Conservation (phyloP, 23 tunicate genomes). For the Pegea sp. region DNA sequence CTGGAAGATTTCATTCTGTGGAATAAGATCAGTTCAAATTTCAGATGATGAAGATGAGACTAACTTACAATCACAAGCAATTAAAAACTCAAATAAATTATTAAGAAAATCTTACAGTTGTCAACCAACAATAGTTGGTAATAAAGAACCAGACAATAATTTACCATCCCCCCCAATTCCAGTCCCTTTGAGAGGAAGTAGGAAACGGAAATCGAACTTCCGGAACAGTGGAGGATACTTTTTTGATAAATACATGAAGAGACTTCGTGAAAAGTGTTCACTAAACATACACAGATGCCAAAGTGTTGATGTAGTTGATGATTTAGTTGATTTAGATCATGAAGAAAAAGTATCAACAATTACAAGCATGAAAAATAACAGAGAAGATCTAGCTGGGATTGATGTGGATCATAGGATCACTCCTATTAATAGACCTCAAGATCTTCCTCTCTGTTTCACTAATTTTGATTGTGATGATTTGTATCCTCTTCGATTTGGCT, state of each 20-base stretch:
- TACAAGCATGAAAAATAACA: constrained; percentile 13
- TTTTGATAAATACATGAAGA: constrained; percentile 85
- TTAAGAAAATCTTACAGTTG: constrained; percentile 10
- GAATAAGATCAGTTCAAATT: constrained; percentile 3
- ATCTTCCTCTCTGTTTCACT: not conserved
- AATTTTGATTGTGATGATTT: constrained; percentile 52
- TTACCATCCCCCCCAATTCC: constrained; percentile 8
- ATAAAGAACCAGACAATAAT: not conserved
- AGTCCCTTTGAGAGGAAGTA: constrained; percentile 20
- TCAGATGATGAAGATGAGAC: constrained; percentile 1
- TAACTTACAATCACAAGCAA: no score
- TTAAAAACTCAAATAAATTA: not conserved
- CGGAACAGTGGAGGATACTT: constrained; percentile 85
- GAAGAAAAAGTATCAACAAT: constrained; percentile 1
- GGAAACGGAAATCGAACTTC: constrained; percentile 22
- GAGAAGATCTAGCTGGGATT: constrained; percentile 38
- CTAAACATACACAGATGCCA: constrained; percentile 3
- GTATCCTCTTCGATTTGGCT: constrained; percentile 41
- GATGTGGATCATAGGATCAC: not conserved
- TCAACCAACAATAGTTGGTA: not conserved
- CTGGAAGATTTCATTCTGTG: constrained; percentile 40
- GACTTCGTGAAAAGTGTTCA: constrained; percentile 24
- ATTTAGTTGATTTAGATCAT: not conserved
- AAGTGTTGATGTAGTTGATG: not conserved
- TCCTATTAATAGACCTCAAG: not conserved